Evolutionary conservation across 30 jellyfish, hydroid and myxozoan species (phyloP).

Genomic region (Hydra vulgaris): DNA sequence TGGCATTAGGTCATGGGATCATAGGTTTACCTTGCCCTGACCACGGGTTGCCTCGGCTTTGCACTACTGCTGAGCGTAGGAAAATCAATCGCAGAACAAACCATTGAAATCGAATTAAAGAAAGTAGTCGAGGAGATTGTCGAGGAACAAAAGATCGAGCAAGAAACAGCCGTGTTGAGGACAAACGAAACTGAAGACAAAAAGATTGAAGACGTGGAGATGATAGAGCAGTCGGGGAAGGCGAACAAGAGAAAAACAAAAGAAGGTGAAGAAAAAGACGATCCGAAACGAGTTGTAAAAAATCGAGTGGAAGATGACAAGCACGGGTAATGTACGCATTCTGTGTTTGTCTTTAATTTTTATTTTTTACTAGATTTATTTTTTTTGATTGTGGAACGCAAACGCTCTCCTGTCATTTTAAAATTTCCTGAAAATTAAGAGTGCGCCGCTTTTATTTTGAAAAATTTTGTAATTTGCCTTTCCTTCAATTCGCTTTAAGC

Average conservation of each 20-base stretch:
- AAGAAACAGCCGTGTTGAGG: neutral
- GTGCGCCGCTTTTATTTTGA: neutral
- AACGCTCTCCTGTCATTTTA: neutral
- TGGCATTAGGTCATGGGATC: too few relatives aligned
- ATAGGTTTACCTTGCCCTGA: too few relatives aligned
- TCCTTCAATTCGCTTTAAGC: neutral
- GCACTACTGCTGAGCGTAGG: too few relatives aligned
- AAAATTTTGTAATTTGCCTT: too few relatives aligned
- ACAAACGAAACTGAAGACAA: neutral
- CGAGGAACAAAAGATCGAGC: neutral
- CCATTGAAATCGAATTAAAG: neutral
- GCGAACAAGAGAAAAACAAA: neutral
- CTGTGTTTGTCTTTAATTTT: neutral
- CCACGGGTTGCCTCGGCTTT: too few relatives aligned
- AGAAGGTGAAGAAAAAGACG: neutral
- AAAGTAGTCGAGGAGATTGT: neutral
- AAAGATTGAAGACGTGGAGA: neutral
- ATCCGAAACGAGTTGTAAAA: neutral
- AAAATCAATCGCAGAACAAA: neutral
- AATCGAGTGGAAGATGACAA: neutral
- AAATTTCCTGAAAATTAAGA: neutral
- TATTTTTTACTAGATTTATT: too few relatives aligned
- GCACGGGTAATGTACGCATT: neutral
- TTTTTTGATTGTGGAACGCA: neutral
- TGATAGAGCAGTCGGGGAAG: neutral